Evolutionary conservation across 2,888 invertebrate genomes (phyloP).

Genomic region (Temnothorax ravouxi): DNA sequence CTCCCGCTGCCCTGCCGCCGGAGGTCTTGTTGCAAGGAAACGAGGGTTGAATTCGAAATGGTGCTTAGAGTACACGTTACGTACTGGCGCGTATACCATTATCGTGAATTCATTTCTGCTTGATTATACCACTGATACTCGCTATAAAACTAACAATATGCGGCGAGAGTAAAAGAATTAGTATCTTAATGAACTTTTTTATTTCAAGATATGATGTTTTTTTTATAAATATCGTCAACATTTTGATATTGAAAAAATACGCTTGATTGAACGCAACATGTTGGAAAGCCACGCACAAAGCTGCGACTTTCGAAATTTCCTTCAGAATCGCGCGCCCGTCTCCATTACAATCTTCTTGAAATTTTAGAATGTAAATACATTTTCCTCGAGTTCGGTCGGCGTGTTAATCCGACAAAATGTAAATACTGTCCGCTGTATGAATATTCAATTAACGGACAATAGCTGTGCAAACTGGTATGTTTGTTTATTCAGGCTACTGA

Average conservation of each 20-base stretch:
- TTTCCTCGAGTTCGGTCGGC: conserved; percentile 44
- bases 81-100: conserved; percentile 62
- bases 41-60: conserved; percentile 51
- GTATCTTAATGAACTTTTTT: not conserved
- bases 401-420: conserved; percentile 71
- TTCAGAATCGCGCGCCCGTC: conserved; percentile 9
- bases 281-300: not conserved
- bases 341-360: not conserved
- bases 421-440: conserved; percentile 70
- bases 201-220: not conserved
- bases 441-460: conserved; percentile 73
- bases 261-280: not conserved
- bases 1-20: conserved; percentile 57
- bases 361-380: conserved; percentile 2
- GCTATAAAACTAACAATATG: conserved; percentile 41
- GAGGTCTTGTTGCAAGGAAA: conserved; percentile 38
- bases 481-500: conserved; percentile 48
- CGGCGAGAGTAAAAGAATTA: not conserved
- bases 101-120: conserved; percentile 64
- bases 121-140: conserved; percentile 47
- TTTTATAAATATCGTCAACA: not conserved
- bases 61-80: conserved; percentile 63
- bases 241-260: not conserved
- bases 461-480: conserved; percentile 32
- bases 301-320: conserved; percentile 40